Evolutionary conservation across 2,888 invertebrate genomes (phyloP).

Genomic region (Dorcus hopei): DNA sequence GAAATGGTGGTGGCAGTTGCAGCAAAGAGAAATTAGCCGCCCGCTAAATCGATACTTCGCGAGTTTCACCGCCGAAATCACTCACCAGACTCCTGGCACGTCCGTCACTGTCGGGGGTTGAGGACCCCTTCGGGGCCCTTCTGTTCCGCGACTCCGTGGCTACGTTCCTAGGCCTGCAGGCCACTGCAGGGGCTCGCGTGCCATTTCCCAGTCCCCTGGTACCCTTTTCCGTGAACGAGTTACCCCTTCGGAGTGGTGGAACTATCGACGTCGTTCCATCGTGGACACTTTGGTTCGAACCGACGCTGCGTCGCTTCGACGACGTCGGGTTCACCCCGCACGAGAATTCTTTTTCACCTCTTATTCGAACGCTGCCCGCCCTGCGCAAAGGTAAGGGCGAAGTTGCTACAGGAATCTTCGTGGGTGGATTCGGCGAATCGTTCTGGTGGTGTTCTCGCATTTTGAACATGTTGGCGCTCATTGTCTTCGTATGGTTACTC

Average conservation of each 20-base stretch:
- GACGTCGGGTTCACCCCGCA: not conserved
- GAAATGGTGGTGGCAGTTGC: too few species aligned
- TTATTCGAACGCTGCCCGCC: conserved; percentile 33
- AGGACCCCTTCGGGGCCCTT: conserved; percentile 39
- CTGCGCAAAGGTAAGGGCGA: conserved; percentile 29
- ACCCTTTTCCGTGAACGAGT: conserved; percentile 44
- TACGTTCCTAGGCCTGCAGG: conserved; percentile 57
- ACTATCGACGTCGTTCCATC: conserved; percentile 12
- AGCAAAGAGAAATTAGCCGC: too few species aligned
- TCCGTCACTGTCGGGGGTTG: conserved; percentile 48
- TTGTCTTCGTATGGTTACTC: conserved; percentile 16
- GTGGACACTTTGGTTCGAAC: conserved; percentile 11
- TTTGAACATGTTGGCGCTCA: conserved; percentile 32
- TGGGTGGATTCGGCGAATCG: conserved; percentile 4
- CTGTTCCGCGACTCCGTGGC: conserved; percentile 57
- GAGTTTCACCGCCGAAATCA: conserved; percentile 25
- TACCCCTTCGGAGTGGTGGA: conserved; percentile 34
- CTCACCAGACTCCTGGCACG: conserved; percentile 54
- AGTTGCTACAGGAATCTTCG: conserved; percentile 28
- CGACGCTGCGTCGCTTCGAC: conserved; percentile 12
- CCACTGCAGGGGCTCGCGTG: conserved; percentile 45
- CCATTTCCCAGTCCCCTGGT: conserved; percentile 48
- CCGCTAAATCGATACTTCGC: not conserved
- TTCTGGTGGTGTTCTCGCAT: conserved; percentile 15
- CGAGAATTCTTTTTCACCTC: conserved; percentile 19